Evolutionary conservation across 2,888 invertebrate species (phyloP).

Genomic region (Ferdinandea cuprea): DNA sequence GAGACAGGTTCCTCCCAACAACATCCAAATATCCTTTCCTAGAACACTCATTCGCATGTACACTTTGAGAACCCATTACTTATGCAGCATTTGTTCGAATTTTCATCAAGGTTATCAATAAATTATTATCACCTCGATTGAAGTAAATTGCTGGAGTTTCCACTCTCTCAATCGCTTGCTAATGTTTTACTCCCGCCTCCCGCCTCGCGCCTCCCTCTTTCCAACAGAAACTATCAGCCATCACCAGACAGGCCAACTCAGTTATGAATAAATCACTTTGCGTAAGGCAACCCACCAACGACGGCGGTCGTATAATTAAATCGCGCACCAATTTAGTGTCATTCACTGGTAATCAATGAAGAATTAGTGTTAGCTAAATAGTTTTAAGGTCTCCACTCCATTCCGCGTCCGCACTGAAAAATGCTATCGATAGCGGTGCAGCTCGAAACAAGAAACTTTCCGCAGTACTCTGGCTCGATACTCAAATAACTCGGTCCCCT

Average conservation of each 20-base stretch:
- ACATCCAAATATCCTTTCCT: no score
- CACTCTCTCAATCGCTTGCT: slow-evolving; percentile 23
- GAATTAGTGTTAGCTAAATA: slow-evolving; percentile 71
- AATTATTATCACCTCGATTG: slow-evolving; percentile 34
- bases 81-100: slow-evolving; percentile 20
- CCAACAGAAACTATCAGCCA: no score
- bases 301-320: slow-evolving; percentile 50
- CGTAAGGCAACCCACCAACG: neutral
- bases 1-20: no score
- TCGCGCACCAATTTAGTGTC: slow-evolving; percentile 63
- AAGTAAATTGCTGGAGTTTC: slow-evolving; percentile 52
- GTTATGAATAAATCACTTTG: slow-evolving; percentile 33
- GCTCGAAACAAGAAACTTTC: neutral
- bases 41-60: no score
- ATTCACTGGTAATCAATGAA: slow-evolving; percentile 65
- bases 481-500: slow-evolving; percentile 63
- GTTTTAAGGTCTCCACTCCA: slow-evolving; percentile 61
- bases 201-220: no score
- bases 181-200: neutral
- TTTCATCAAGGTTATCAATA: slow-evolving; percentile 51
- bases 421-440: neutral
- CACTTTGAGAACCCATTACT: neutral
- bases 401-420: slow-evolving; percentile 52
- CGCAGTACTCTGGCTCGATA: slow-evolving; percentile 10
- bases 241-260: neutral